These are phyloP conservation scores for Melieria omissa DNA, from an alignment of 2,888 invertebrate species.

Conservation along the genomic window DNA sequence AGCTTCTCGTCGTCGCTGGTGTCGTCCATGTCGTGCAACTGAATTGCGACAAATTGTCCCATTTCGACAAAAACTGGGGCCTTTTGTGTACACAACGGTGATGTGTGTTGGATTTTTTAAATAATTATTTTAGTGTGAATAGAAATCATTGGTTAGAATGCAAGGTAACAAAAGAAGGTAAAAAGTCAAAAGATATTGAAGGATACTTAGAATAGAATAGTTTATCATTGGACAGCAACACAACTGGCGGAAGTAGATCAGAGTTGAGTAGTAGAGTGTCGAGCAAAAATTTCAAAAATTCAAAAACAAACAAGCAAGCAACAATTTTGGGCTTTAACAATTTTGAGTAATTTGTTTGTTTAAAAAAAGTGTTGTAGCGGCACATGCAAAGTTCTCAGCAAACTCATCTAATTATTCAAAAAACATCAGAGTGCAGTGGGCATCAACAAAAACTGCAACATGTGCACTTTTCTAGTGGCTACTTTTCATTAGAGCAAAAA, in stretches of 20 bases:
- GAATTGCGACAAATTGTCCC: slow-evolving; percentile 70
- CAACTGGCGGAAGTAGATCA: too few species aligned
- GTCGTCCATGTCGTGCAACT: slow-evolving; percentile 90
- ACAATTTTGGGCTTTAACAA: slow-evolving; percentile 2
- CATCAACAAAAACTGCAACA: too few species aligned
- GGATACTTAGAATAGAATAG: slow-evolving; percentile 39
- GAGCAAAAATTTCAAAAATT: background rate
- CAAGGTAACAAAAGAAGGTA: slow-evolving; percentile 47
- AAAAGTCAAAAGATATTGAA: background rate
- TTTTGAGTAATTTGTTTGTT: background rate
- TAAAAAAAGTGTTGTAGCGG: slow-evolving; percentile 3
- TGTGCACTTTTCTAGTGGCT: too few species aligned
- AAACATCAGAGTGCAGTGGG: too few species aligned
- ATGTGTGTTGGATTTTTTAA: slow-evolving; percentile 34
- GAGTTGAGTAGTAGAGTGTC: too few species aligned
- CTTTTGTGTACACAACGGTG: slow-evolving; percentile 48
- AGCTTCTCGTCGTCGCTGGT: slow-evolving; percentile 89
- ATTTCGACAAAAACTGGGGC: slow-evolving; percentile 64
- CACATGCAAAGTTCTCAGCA: slow-evolving; percentile 19
- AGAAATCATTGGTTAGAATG: slow-evolving; percentile 36
- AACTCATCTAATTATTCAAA: too few species aligned
- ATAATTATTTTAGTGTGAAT: slow-evolving; percentile 16
- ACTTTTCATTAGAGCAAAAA: too few species aligned
- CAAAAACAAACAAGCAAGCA: slow-evolving; percentile 27
- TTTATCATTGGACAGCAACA: slow-evolving; percentile 33